phyloP scores from a whole-genome alignment of 2,888 invertebrate genomes.

The Amitus sp. region DNA sequence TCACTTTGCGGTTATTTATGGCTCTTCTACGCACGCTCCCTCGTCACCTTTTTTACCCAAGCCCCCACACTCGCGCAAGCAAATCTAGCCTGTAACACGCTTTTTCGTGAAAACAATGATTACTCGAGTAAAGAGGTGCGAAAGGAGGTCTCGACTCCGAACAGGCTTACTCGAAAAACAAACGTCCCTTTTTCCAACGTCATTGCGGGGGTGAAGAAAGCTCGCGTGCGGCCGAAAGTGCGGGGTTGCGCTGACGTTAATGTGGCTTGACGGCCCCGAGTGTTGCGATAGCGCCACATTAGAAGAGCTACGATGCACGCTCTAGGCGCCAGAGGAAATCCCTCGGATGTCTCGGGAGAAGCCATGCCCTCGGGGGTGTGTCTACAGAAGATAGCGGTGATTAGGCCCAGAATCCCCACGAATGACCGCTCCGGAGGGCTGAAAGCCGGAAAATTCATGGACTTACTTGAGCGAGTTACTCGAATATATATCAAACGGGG shows the following conservation, averaged over 20 bases:
- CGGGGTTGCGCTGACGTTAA: neutral
- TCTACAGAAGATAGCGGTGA: conserved; percentile 58
- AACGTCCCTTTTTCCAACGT: too few species aligned
- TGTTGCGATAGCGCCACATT: conserved; percentile 28
- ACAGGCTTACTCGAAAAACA: too few species aligned
- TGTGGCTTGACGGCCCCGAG: conserved; percentile 19
- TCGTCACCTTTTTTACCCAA: conserved; percentile 16
- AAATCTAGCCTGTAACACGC: conserved; percentile 10
- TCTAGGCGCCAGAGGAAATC: conserved; percentile 38
- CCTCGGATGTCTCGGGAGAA: conserved; percentile 39
- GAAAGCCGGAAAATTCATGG: conserved; percentile 60
- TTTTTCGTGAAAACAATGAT: neutral
- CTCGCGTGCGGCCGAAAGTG: neutral
- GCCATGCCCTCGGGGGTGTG: conserved; percentile 47
- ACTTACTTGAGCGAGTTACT: conserved; percentile 57
- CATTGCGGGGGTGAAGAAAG: too few species aligned
- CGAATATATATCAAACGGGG: conserved; percentile 56
- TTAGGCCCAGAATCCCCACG: conserved; percentile 55
- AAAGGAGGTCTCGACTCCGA: neutral
- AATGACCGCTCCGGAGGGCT: conserved; percentile 42
- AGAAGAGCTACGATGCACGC: conserved; percentile 19
- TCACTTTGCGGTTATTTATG: conserved; percentile 42
- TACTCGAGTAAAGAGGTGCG: neutral
- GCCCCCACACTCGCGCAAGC: conserved; percentile 19
- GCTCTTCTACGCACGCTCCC: conserved; percentile 24